Evolutionary conservation across 2,113 vertebrate genomes (phyloP).

Genomic region (Hippocampus abdominalis): DNA sequence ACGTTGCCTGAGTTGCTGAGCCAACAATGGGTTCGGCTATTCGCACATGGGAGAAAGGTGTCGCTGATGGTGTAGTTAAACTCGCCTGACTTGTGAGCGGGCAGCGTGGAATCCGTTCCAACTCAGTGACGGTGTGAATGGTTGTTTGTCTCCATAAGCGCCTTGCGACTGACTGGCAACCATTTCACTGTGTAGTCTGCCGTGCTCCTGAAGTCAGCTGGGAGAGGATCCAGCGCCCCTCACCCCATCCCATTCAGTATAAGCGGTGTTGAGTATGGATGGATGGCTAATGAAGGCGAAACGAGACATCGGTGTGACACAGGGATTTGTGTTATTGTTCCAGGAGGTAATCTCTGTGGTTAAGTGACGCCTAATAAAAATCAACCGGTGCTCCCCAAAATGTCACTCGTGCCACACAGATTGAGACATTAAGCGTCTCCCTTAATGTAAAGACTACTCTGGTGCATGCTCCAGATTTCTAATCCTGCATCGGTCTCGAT

Average conservation of each 20-base stretch:
- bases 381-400: constrained; percentile 9
- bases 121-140: too few relatives aligned
- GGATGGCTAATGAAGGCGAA: constrained; percentile 5
- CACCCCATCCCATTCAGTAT: too few relatives aligned
- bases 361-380: constrained; percentile 4
- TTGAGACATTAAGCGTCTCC: constrained; percentile 38
- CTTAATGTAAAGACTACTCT: constrained; percentile 21
- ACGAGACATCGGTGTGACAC: constrained; percentile 6
- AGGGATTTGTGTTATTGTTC: background rate
- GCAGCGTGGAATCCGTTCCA: too few relatives aligned
- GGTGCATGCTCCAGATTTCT: constrained; percentile 26
- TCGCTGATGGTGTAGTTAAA: too few relatives aligned
- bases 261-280: too few relatives aligned
- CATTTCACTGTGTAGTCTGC: too few relatives aligned
- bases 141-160: too few relatives aligned
- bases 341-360: background rate
- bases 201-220: too few relatives aligned
- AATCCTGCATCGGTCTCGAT: constrained; percentile 66
- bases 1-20: constrained; percentile 3
- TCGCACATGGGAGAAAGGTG: constrained; percentile 12
- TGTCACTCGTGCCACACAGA: constrained; percentile 7
- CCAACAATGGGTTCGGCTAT: constrained; percentile 20
- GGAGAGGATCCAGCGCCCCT: too few relatives aligned
- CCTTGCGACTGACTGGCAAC: too few relatives aligned
- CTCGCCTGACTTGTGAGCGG: too few relatives aligned